Evolutionary conservation across 2,888 invertebrate species (phyloP), one percentile per base, ranked within the genome.

Genomic region (Alentia gelatinosa): DNA sequence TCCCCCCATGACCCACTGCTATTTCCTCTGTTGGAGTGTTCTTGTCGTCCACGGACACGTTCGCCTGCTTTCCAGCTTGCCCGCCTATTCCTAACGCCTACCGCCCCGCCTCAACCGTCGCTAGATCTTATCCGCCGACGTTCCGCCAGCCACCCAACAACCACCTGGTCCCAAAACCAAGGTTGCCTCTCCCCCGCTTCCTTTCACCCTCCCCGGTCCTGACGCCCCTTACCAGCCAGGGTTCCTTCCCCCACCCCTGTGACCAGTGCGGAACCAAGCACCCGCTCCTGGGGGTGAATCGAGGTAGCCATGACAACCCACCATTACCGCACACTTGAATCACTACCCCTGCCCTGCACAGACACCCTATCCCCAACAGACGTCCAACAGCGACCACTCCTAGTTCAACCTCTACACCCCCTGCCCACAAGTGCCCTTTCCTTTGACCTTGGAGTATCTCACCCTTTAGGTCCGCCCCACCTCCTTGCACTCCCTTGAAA

Each of bases 291-390:
- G 15, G 19, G 1, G 1, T 39, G 3, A 35, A 4, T 79, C 1
- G n/a, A n/a, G 35, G 35, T 79, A 35, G 79, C 79, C 79, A 79
- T 39, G 68, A 26, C 39, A 79, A 79, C 79, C 79, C n/a, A 35
- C 79, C 79, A 79, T 39, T 39, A 39, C 79, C 35, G n/a, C 35
- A 35, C 23, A 79, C 79, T 39, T 37, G 37, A 35, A 35, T 79
- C 37, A 74, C 74, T 19, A 26, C 19, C 74, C n/a, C 30, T 74
- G n/a, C 74, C 74, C 74, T 7, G 9, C 47, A 47, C 47, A 47
- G 19, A 19, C 47, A 47, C 47, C 19, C 33, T 33, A 26, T 33
- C 19, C 74, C 74, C 74, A 74, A 33, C 79, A 37, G 35, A 37
- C 79, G 37, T 79, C n/a, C 79, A 19, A 39, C 79, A 35, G 15